These are phyloP conservation scores for Epistrophella euchroma DNA, from an alignment of 2,888 invertebrate species.

Conservation along the genomic window DNA sequence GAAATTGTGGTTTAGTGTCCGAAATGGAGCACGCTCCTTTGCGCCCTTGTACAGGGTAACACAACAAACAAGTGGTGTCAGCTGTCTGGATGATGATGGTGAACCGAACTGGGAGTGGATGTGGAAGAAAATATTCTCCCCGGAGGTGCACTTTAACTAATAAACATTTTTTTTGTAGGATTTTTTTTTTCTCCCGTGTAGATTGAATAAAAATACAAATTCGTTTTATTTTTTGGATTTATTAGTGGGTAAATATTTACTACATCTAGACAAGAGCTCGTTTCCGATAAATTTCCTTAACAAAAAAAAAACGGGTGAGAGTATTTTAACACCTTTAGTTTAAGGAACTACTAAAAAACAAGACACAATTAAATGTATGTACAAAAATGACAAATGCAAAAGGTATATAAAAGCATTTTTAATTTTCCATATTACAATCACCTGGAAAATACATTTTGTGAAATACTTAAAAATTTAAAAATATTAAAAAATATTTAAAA, in stretches of 20 bases:
- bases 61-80: constrained; percentile 65
- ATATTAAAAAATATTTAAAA: no score
- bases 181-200: not conserved
- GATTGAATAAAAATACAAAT: constrained; percentile 7
- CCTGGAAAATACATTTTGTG: no score
- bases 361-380: no score
- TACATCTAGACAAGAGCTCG: not conserved
- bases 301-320: not conserved
- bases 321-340: not conserved
- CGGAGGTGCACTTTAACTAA: constrained; percentile 68
- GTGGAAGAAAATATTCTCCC: constrained; percentile 42
- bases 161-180: constrained; percentile 25
- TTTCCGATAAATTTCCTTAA: not conserved
- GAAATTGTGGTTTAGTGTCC: constrained; percentile 75
- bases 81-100: constrained; percentile 47
- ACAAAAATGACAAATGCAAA: no score
- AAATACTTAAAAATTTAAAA: no score
- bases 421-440: no score
- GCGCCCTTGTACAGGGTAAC: constrained; percentile 14
- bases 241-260: constrained; percentile 6
- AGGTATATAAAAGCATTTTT: no score
- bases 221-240: not conserved
- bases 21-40: constrained; percentile 69
- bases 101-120: constrained; percentile 7
- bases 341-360: not conserved